These are phyloP conservation scores for Erebia aethiops DNA, from an alignment of 2,888 invertebrate genomes.

Conservation along the genomic window DNA sequence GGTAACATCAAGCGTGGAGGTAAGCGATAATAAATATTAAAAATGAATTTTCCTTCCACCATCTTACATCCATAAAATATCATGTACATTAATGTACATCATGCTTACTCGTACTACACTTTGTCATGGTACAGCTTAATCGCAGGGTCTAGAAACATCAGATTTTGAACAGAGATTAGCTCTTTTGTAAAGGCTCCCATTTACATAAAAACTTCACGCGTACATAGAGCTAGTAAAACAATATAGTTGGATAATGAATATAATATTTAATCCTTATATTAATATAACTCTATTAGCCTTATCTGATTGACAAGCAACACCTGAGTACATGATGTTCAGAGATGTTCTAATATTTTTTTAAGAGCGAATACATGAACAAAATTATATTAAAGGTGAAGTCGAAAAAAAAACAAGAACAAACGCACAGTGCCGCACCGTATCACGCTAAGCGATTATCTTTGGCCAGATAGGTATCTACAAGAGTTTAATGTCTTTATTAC, in stretches of 20 bases:
- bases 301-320: conserved; percentile 11
- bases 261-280: background rate
- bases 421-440: conserved; percentile 28
- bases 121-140: too few relatives aligned
- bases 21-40: background rate
- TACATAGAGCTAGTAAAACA: background rate
- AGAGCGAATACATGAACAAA: background rate
- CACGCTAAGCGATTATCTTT: conserved; percentile 30
- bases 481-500: conserved; percentile 73
- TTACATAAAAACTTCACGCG: too few relatives aligned
- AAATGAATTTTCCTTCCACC: background rate
- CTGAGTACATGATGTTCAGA: background rate
- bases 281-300: background rate
- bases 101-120: too few relatives aligned
- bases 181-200: too few relatives aligned
- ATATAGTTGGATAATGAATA: too few relatives aligned
- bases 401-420: conserved; percentile 1
- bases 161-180: too few relatives aligned
- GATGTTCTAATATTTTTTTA: background rate
- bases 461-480: conserved; percentile 32
- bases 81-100: too few relatives aligned
- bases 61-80: background rate
- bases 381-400: background rate
- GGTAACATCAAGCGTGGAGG: background rate
- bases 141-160: too few relatives aligned